A percentile compares a stretch with the other conserved stretches of the same genome.
Conservation (phyloP, 2,888 invertebrate genomes). For the Patella depressa region DNA sequence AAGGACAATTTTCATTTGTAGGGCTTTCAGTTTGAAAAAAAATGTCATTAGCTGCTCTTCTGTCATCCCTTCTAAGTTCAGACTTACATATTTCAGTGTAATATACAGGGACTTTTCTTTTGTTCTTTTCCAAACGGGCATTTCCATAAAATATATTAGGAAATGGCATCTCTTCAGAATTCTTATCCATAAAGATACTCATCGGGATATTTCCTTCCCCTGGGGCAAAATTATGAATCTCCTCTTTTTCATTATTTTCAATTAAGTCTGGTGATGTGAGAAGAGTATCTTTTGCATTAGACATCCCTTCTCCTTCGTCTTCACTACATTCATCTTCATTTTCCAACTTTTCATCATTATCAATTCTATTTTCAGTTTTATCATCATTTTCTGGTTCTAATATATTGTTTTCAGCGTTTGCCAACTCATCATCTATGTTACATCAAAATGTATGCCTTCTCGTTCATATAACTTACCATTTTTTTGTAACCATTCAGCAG, state of each 20-base stretch:
- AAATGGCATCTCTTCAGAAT: no score
- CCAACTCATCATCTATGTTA: no score
- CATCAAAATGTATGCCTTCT: not conserved
- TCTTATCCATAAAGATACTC: not conserved
- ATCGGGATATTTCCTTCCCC: not conserved
- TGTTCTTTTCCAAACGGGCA: not conserved
- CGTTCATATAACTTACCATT: not conserved
- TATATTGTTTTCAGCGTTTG: no score
- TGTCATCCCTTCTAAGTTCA: not conserved
- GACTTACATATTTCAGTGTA: not conserved
- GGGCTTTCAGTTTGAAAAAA: not conserved
- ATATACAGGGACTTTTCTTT: not conserved
- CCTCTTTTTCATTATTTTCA: constrained; percentile 4
- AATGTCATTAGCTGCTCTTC: not conserved
- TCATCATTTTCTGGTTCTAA: no score
- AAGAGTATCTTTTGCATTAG: not conserved
- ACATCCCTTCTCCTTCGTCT: not conserved
- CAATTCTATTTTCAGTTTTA: not conserved
- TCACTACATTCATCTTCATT: not conserved
- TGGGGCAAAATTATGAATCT: not conserved
- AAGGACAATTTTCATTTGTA: not conserved
- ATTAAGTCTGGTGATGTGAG: not conserved
- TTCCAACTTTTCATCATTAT: not conserved
- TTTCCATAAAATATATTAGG: not conserved
- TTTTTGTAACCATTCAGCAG: constrained; percentile 4